Evolutionary conservation across 2,113 vertebrate species (phyloP).

Genomic region (Setophaga coronata): DNA sequence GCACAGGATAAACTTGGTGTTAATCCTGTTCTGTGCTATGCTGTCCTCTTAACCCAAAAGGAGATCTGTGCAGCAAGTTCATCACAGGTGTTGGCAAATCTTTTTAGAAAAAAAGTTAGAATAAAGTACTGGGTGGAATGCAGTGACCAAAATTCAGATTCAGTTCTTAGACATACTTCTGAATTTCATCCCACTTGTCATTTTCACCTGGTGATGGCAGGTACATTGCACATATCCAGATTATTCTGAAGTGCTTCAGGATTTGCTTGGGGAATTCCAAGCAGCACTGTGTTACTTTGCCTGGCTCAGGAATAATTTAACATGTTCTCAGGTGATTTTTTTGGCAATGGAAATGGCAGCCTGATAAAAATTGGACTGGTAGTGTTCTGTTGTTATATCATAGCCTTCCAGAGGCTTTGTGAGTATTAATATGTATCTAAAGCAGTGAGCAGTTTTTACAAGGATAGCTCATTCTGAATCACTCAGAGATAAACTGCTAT

Average conservation of each 20-base stretch:
- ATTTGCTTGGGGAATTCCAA: neutral
- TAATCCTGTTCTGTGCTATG: rapidly evolving
- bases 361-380: neutral
- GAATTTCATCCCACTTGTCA: neutral
- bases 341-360: neutral
- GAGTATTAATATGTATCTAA: neutral
- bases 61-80: neutral
- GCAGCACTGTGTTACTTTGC: neutral
- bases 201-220: neutral
- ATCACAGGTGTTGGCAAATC: neutral
- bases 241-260: neutral
- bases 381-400: neutral
- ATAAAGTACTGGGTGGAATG: neutral
- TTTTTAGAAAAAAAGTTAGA: neutral
- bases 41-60: neutral
- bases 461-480: neutral
- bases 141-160: neutral
- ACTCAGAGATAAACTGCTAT: neutral
- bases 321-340: neutral
- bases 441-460: neutral
- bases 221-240: neutral
- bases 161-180: neutral
- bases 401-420: neutral
- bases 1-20: neutral
- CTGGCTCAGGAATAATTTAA: neutral